Evolutionary conservation across 64 coral and sea anemone genomes (phyloP).

Genomic region (Exaiptasia diaphana): DNA sequence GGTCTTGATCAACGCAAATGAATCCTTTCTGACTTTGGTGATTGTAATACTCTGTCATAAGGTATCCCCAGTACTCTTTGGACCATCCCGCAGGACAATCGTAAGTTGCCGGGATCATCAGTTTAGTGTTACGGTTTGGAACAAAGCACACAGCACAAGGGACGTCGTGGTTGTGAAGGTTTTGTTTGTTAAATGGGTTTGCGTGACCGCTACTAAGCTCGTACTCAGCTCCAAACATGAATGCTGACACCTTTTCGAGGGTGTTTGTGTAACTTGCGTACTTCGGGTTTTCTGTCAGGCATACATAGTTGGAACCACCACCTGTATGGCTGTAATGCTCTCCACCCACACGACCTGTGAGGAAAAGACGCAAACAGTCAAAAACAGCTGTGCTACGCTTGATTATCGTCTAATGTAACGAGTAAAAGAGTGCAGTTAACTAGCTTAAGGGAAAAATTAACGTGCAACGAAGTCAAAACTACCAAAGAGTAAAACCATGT

Average conservation of each 20-base stretch:
- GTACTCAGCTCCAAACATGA: constrained; percentile 29
- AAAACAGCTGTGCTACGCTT: no score
- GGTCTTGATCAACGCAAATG: constrained; percentile 41
- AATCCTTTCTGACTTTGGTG: not conserved
- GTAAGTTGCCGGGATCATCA: constrained; percentile 6
- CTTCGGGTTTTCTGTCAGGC: constrained; percentile 1
- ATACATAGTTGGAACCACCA: constrained; percentile 1
- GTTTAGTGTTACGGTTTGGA: not conserved
- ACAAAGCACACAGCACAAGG: constrained; percentile 36
- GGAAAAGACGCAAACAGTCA: no score
- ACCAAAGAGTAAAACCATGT: no score
- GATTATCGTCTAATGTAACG: no score
- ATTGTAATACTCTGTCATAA: not conserved
- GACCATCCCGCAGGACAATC: constrained; percentile 13
- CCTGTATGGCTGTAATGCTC: not conserved
- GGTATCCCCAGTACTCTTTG: constrained; percentile 20
- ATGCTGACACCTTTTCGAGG: not conserved
- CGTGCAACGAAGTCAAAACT: no score
- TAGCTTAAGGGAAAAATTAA: no score
- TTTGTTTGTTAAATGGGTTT: not conserved
- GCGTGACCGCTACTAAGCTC: not conserved
- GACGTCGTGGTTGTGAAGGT: not conserved
- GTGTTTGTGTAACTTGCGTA: not conserved
- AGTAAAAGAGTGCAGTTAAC: no score
- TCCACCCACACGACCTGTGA: not conserved